Conservation (phyloP, 2,797 vertebrate species). For the Thamnophis elegans region DNA sequence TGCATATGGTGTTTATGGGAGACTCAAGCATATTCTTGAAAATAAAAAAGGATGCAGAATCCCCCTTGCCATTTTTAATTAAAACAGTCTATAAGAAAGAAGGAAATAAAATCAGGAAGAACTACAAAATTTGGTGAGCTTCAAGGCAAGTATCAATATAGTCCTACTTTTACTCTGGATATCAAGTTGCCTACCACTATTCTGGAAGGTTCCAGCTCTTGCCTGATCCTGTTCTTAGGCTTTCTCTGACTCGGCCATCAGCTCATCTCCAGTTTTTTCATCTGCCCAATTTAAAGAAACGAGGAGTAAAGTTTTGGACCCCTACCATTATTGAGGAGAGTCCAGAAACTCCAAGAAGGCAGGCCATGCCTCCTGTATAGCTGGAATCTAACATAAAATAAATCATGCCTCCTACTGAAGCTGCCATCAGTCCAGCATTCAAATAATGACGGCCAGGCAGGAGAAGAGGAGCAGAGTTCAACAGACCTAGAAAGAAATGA, state of each 20-base stretch:
- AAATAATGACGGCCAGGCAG: slow-evolving; percentile 68
- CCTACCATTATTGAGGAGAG: slow-evolving; percentile 77
- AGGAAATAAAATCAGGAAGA: background rate
- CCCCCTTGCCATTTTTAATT: background rate
- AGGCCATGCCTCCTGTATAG: slow-evolving; percentile 73
- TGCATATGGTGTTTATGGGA: background rate
- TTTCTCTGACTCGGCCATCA: background rate
- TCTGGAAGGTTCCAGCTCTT: background rate
- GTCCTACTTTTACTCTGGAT: background rate
- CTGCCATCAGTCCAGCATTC: slow-evolving; percentile 73
- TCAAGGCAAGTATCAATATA: background rate
- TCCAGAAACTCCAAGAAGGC: slow-evolving; percentile 71
- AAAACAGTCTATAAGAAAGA: background rate
- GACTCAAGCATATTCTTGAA: background rate
- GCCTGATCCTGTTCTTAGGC: background rate
- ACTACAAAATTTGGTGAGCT: background rate
- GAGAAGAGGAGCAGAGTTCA: slow-evolving; percentile 58
- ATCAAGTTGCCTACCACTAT: background rate
- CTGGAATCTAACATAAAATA: slow-evolving; percentile 74
- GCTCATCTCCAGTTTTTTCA: background rate
- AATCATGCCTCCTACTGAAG: slow-evolving; percentile 69
- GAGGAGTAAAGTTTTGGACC: background rate
- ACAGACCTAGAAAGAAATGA: slow-evolving; percentile 57
- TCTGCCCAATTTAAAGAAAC: background rate
- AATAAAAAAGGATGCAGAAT: background rate